Evolutionary conservation across 2,888 invertebrate genomes (phyloP), one percentile per base, ranked within the genome.

Genomic region (Chloroclysta siterata): DNA sequence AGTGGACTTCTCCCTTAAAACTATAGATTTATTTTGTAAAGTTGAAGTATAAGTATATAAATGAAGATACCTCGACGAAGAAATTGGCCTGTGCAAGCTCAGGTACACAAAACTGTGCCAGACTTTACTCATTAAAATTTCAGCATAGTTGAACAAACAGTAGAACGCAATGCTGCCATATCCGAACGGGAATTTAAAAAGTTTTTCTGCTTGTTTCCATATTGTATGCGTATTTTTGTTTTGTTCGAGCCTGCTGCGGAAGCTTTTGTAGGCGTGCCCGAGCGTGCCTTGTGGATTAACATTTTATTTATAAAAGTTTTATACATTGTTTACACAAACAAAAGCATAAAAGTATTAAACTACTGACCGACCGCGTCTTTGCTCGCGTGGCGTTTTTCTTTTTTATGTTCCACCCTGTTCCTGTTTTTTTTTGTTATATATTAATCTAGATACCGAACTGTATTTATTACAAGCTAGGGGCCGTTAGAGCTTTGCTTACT

Each of bases 41-140:
- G 22, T 22, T 22, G 22, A 3, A 2, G 22, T 22, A 22, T 2
- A 22, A n/a, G n/a, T n/a, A n/a, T n/a, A n/a, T n/a, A n/a, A n/a
- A n/a, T n/a, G n/a, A 22, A 22, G 22, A 22, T 2, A 22, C 22
- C 22, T 22, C 22, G 22, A 51, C 10, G 7, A 51, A 36, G 15
- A 4, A 48, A 50, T 7, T 41, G 65, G 71, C 69, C 66, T 66
- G 68, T 64, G 41, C 60, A 64, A 66, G 54, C 39, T 62, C 66
- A 72, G 61, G 51, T 46, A 46, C 39, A 22, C 22, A 17, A 13
- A 39, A 22, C 55, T 29, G 29, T 48, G 68, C 67, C 64, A 66
- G 72, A 76, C 72, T 74, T 73, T 75, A 74, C 72, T 82, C 81
- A 82, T 84, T 80, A 83, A 83, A 81, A 79, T 83, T 84, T 83